Evolutionary conservation across 2,888 invertebrate species (phyloP), one percentile per base, ranked within the genome.

Genomic region (Philaethria dido): DNA sequence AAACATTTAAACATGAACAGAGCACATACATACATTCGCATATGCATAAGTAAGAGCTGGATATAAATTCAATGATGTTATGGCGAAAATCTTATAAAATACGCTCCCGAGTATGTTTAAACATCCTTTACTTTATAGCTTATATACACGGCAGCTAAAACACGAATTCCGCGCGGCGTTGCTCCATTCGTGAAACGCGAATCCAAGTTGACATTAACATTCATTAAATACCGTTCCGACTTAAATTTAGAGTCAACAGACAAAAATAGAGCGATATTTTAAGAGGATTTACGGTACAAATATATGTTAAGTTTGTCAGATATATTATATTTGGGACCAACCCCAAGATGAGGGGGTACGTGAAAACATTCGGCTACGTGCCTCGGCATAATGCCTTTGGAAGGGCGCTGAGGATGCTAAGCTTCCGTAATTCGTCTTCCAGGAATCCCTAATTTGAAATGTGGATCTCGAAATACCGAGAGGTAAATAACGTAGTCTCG

Each of bases 271-370:
- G 92, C 89, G 78, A 92, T 92, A 91, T 85, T 91, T 92, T 91
- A 90, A 78, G 77, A 87, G 91, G 92, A 92, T 92, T 92, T 92
- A 92, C 89, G 88, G 89, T 88, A 92, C 92, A 92, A 92, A 92
- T 92, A 92, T 92, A 92, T 92, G 92, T 92, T 90, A 92, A 92
- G 92, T 92, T 92, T 91, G 87, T 86, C 82, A 88, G 88, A 92
- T 92, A 90, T 92, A 92, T 92, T 92, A 92, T 92, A 89, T 90
- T 87, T 87, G 90, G 92, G 92, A 90, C 87, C 82, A 88, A 87
- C 79, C 82, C 85, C 85, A 83, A 87, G 88, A 86, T 84, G 88
- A 84, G 86, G 85, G 83, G 84, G 82, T 84, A 88, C 92, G 92
- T 92, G 92, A 87, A 92, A 92, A 88, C 87, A 92, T 91, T 86